These are phyloP conservation scores for Rhynchomys soricoides DNA, from an alignment of 2,113 vertebrate species.

Conservation along the genomic window DNA sequence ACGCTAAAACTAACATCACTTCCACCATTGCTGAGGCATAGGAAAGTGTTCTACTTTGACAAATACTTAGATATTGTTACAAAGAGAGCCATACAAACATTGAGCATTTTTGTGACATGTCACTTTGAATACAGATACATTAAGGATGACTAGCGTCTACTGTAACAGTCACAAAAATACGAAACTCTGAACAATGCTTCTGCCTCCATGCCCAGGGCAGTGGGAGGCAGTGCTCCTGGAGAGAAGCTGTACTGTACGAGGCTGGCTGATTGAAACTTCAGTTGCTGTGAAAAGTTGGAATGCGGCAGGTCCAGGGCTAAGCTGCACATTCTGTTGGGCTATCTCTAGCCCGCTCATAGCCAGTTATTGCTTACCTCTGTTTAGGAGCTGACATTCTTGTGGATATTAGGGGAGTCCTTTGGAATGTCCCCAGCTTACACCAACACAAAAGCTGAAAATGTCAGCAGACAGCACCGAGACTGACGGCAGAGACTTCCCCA, in stretches of 20 bases:
- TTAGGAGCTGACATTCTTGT: background rate
- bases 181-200: background rate
- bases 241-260: background rate
- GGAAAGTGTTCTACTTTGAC: conserved; percentile 40
- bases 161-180: conserved; percentile 23
- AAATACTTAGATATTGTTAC: conserved; percentile 43
- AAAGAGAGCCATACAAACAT: background rate
- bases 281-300: background rate
- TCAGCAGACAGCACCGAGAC: background rate
- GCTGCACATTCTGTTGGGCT: background rate
- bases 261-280: background rate
- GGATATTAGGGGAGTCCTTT: background rate
- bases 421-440: background rate
- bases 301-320: background rate
- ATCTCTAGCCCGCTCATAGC: background rate
- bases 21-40: background rate
- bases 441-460: background rate
- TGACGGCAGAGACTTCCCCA: background rate
- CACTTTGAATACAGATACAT: conserved; percentile 42
- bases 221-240: background rate
- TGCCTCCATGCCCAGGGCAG: background rate
- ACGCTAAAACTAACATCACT: conserved; percentile 25
- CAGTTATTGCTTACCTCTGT: background rate
- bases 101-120: background rate
- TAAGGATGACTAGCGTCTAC: background rate